Evolutionary conservation across 2,113 vertebrate genomes (phyloP).

Genomic region (Lasiurus borealis): DNA sequence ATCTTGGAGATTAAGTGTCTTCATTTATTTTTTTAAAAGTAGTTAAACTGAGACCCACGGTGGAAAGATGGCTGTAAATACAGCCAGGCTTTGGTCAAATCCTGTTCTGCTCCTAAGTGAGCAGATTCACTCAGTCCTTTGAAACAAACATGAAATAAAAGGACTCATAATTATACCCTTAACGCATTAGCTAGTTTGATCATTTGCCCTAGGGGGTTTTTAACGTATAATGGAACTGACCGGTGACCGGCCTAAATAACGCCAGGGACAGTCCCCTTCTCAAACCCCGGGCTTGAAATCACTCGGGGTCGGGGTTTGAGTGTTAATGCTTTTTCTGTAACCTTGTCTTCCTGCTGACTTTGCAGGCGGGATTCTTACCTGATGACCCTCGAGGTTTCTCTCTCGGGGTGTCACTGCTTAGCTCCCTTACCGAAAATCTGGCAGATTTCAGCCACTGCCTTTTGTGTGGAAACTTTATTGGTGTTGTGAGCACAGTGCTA

Average conservation of each 20-base stretch:
- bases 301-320: background rate
- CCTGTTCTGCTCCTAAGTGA: background rate
- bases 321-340: background rate
- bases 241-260: background rate
- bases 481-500: background rate
- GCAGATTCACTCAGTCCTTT: background rate
- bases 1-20: background rate
- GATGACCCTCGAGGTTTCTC: background rate
- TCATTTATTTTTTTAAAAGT: slow-evolving; percentile 28
- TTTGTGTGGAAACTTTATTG: background rate
- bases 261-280: background rate
- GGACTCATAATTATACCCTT: background rate
- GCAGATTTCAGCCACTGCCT: background rate
- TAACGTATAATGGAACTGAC: background rate
- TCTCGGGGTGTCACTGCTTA: background rate
- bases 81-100: slow-evolving; percentile 1
- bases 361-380: background rate
- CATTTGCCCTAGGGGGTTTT: slow-evolving; percentile 8
- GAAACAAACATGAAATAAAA: slow-evolving; percentile 36
- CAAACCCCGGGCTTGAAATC: background rate
- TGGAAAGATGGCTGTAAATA: slow-evolving; percentile 27
- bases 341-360: background rate
- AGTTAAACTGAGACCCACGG: background rate
- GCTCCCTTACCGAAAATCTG: background rate
- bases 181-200: background rate